phyloP scores from a whole-genome alignment of 2,888 invertebrate genomes.

The Melolontha melolontha region DNA sequence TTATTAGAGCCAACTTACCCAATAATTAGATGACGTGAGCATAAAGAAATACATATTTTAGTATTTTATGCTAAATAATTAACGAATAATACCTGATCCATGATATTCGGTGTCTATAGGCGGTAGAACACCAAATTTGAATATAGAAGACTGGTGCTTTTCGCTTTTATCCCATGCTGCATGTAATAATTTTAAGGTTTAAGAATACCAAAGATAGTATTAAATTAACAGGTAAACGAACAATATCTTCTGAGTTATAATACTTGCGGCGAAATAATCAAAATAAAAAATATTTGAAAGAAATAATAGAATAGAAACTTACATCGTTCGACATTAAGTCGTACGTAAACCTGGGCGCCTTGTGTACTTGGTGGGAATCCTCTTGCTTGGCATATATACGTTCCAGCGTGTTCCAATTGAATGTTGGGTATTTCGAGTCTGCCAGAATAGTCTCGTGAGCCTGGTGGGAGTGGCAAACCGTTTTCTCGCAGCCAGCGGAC shows the following conservation, averaged over 20 bases:
- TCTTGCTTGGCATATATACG: slow-evolving; percentile 86
- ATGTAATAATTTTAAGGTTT: slow-evolving; percentile 46
- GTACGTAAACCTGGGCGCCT: slow-evolving; percentile 77
- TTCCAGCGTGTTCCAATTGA: slow-evolving; percentile 79
- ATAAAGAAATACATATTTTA: slow-evolving; percentile 28
- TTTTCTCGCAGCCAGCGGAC: slow-evolving; percentile 83
- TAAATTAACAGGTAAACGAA: not conserved
- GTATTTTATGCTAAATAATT: slow-evolving; percentile 4
- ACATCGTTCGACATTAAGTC: slow-evolving; percentile 82
- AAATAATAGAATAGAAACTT: slow-evolving; percentile 64
- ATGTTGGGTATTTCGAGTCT: slow-evolving; percentile 89
- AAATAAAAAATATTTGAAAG: too few relatives aligned
- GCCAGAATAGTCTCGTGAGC: slow-evolving; percentile 80
- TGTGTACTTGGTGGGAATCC: slow-evolving; percentile 73
- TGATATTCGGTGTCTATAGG: slow-evolving; percentile 71
- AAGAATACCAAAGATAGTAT: too few relatives aligned
- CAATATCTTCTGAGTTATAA: not conserved
- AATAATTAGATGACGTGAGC: slow-evolving; percentile 18
- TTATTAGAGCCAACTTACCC: slow-evolving; percentile 38
- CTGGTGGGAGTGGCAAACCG: slow-evolving; percentile 78
- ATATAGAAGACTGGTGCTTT: slow-evolving; percentile 58
- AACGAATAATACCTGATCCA: slow-evolving; percentile 68
- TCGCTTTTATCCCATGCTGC: slow-evolving; percentile 52
- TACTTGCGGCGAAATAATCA: too few relatives aligned
- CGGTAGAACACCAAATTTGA: slow-evolving; percentile 71